A percentile compares a stretch with the other conserved stretches of the same genome.
Evolutionary conservation across 2,797 vertebrate genomes (phyloP).

Genomic region (Cephalopachus bancanus): DNA sequence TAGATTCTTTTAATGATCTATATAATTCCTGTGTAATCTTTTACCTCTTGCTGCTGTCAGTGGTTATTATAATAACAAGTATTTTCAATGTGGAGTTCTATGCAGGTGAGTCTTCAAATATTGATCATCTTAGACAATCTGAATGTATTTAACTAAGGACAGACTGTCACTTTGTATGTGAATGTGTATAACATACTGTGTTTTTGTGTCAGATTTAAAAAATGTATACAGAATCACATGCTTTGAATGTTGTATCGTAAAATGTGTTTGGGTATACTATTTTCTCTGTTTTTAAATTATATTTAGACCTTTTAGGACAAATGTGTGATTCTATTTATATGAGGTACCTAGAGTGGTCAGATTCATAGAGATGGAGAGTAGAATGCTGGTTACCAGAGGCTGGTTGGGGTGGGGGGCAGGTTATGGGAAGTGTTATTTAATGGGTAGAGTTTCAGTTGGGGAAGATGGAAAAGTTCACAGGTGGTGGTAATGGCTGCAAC

Average conservation of each 20-base stretch:
- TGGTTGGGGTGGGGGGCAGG: not conserved
- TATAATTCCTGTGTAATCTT: slow-evolving; percentile 92
- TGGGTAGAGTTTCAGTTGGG: not conserved
- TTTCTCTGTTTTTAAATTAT: slow-evolving; percentile 56
- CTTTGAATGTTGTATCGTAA: slow-evolving; percentile 24
- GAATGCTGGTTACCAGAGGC: not conserved
- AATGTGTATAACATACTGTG: not conserved
- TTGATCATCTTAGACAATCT: slow-evolving; percentile 54
- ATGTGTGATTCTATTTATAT: not conserved
- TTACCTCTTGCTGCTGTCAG: slow-evolving; percentile 93
- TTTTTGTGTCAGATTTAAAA: slow-evolving; percentile 45
- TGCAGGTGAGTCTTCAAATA: slow-evolving; percentile 90
- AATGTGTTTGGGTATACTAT: slow-evolving; percentile 5
- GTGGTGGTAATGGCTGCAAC: not conserved
- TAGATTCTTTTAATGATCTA: slow-evolving; percentile 93
- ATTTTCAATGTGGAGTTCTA: slow-evolving; percentile 95
- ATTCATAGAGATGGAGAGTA: not conserved
- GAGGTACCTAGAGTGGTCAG: not conserved
- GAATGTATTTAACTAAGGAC: slow-evolving; percentile 47
- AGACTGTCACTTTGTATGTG: slow-evolving; percentile 20
- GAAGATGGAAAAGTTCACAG: not conserved
- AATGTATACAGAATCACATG: not conserved
- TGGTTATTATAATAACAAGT: slow-evolving; percentile 92
- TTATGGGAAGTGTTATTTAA: not conserved
- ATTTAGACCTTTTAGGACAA: slow-evolving; percentile 37